Conservation (phyloP, 2,113 vertebrate species). For the Corydoras maculifer region DNA sequence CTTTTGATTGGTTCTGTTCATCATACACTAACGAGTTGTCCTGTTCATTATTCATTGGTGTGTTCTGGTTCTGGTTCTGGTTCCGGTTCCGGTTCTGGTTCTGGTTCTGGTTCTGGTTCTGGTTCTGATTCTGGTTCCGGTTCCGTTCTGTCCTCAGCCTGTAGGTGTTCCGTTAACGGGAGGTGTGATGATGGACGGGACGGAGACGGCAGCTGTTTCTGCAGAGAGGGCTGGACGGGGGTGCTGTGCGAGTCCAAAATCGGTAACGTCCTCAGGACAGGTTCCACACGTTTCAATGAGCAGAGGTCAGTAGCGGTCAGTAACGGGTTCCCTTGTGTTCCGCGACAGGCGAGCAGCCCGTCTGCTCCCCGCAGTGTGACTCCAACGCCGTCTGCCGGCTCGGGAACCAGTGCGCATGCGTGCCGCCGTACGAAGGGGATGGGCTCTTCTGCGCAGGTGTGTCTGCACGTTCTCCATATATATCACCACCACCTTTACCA, state of each 20-base stretch:
- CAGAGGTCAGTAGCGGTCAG: neutral
- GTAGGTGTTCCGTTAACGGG: slow-evolving; percentile 61
- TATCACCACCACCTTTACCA: too few relatives aligned
- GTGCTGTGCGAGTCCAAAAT: slow-evolving; percentile 62
- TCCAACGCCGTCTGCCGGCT: slow-evolving; percentile 69
- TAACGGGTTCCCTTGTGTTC: neutral
- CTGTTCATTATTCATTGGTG: too few relatives aligned
- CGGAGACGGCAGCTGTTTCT: slow-evolving; percentile 77
- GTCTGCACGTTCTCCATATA: neutral
- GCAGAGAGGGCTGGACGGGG: slow-evolving; percentile 73
- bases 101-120: too few relatives aligned
- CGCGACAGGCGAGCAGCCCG: slow-evolving; percentile 49
- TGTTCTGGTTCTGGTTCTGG: too few relatives aligned
- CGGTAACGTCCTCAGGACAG: slow-evolving; percentile 48
- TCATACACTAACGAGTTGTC: too few relatives aligned
- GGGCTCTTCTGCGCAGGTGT: slow-evolving; percentile 75
- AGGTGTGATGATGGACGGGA: slow-evolving; percentile 70
- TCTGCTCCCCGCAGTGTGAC: slow-evolving; percentile 74
- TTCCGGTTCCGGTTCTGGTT: too few relatives aligned
- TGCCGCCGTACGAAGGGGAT: slow-evolving; percentile 76
- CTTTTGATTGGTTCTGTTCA: too few relatives aligned
- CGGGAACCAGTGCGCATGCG: slow-evolving; percentile 73
- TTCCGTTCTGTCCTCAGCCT: slow-evolving; percentile 58
- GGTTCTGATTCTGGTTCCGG: too few relatives aligned
- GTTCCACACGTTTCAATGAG: neutral